Percentiles rank a stretch among this genome's conserved stretches.
Evolutionary conservation across 2,888 invertebrate species (phyloP).

Genomic region (Scaeva pyrastri): DNA sequence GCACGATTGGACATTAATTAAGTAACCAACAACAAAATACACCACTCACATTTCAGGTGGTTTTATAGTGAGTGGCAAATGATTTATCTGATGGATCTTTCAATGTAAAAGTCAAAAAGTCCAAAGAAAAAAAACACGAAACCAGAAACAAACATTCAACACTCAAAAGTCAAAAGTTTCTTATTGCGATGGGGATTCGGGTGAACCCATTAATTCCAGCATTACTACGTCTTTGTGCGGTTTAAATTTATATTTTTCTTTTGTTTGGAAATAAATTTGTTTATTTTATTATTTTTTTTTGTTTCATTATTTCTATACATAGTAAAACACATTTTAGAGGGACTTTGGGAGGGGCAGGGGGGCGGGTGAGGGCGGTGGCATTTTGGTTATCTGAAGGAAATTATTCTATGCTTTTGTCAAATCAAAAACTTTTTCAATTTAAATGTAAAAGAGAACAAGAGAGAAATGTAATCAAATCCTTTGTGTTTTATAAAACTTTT

Average conservation of each 20-base stretch:
- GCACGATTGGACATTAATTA: conserved; percentile 72
- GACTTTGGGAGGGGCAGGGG: no score
- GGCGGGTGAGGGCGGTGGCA: not conserved
- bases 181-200: conserved; percentile 32
- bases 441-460: conserved; percentile 60
- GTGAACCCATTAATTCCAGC: conserved; percentile 40
- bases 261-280: conserved; percentile 50
- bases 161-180: not conserved
- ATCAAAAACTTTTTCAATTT: conserved; percentile 73
- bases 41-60: conserved; percentile 32
- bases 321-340: not conserved
- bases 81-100: conserved; percentile 65
- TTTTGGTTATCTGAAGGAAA: conserved; percentile 5
- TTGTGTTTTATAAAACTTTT: conserved; percentile 33
- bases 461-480: conserved; percentile 52
- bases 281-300: not conserved
- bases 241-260: conserved; percentile 59
- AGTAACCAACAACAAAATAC: conserved; percentile 28
- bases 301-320: not conserved
- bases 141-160: conserved; percentile 15
- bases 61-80: conserved; percentile 60
- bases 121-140: conserved; percentile 25
- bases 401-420: conserved; percentile 58
- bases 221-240: conserved; percentile 61
- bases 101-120: conserved; percentile 58